Conservation (phyloP, 2,797 vertebrate genomes). For the Chlorospingus semifuscus region DNA sequence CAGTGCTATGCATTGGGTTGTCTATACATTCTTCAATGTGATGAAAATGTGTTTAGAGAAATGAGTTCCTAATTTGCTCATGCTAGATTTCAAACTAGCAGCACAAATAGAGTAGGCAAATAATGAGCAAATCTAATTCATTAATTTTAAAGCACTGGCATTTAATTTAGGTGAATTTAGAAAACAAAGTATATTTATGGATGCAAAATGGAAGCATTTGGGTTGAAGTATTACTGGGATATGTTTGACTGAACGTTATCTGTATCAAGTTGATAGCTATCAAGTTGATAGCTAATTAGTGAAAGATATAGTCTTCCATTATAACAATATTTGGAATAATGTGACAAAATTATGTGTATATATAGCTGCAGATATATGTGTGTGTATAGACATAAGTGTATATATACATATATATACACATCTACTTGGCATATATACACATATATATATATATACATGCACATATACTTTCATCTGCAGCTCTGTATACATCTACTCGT, state of each 20-base stretch:
- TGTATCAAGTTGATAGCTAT: neutral
- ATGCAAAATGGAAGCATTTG: neutral
- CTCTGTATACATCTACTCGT: neutral
- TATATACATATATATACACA: neutral
- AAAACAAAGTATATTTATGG: neutral
- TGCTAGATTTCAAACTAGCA: neutral
- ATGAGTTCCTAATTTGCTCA: neutral
- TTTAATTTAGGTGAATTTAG: neutral
- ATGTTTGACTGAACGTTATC: neutral
- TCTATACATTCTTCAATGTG: neutral
- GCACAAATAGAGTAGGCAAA: neutral
- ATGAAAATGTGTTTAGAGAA: neutral
- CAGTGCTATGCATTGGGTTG: neutral
- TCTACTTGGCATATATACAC: neutral
- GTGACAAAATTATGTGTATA: neutral
- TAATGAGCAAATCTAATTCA: neutral
- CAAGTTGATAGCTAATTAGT: neutral
- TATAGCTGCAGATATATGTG: neutral
- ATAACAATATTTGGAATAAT: neutral
- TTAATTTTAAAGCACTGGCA: neutral
- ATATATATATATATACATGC: neutral
- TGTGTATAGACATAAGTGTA: rapidly evolving
- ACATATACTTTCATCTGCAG: neutral
- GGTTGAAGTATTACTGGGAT: neutral
- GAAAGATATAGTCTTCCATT: neutral